Evolutionary conservation across 2,113 vertebrate species (phyloP), one percentile per base, ranked within the genome.

Genomic region (Dromaius novaehollandiae): DNA sequence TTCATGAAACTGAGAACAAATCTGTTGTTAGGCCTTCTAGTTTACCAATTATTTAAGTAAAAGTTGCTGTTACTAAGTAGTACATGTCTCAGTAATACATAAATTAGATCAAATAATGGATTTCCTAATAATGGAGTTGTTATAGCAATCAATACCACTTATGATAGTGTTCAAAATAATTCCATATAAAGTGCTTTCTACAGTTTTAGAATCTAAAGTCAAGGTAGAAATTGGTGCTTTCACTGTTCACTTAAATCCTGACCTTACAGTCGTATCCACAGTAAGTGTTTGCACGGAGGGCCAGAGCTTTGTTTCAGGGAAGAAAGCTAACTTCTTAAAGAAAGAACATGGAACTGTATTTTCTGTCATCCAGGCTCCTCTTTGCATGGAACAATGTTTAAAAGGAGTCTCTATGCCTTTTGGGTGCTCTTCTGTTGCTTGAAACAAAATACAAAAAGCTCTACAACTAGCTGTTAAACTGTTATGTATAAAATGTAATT

Each of bases 291-390:
- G 38, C 9, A 11, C 44, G 11, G 2, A 63, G n/a, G 51, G 10
- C 8, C 42, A 34, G 32, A 56, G 11, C 70, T 65, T 50, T 58
- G 11, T 21, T 91, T 24, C 84, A 26, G 9, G 8, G 14, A 7
- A 2, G n/a, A 38, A 58, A 82, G 15, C 18, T 76, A 34, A 3
- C n/a, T 78, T 81, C 19, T 76, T 18, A 64, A 75, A 82, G 4
- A 10, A 19, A 50, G 5, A 1, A 11, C 36, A 1, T 30, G 3
- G 30, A 3, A 7, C 2, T 7, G 1, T 74, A 2, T 82, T 86
- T 76, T 77, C 22, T 69, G 9, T 71, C 18, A 71, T 46, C 9
- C 1, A 11, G 38, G 16, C 46, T 22, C 10, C 6, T 73, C 34
- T 89, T 40, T 77, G n/a, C 26, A 56, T 61, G 2, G 7, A 64